Percentiles rank a stretch among this genome's conserved stretches.
Evolutionary conservation across 1,140 invertebrate genomes (phyloP).

Genomic region (Apis cerana): DNA sequence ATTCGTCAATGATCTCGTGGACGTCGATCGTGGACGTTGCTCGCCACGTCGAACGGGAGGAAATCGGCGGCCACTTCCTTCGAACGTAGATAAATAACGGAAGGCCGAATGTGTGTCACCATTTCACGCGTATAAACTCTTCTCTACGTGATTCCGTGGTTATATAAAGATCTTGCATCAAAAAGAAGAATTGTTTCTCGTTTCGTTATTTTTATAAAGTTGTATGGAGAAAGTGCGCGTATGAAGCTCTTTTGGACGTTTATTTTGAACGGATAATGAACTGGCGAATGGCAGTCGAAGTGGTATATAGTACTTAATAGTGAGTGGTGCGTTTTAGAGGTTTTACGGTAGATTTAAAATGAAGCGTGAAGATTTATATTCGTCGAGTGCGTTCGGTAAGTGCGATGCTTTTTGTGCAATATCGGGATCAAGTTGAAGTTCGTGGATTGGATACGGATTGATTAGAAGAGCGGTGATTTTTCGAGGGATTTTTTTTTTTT

Average conservation of each 20-base stretch:
- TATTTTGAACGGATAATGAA: background rate
- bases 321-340: conserved; percentile 1
- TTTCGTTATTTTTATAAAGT: background rate
- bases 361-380: background rate
- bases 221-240: background rate
- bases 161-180: background rate
- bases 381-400: background rate
- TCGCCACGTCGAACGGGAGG: conserved; percentile 11
- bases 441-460: background rate
- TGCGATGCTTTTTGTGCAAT: background rate
- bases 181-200: background rate
- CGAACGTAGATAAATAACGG: conserved; percentile 59
- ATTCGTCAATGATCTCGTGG: background rate
- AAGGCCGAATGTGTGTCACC: conserved; percentile 6
- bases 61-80: conserved; percentile 65
- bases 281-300: background rate
- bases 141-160: background rate
- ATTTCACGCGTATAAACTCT: conserved; percentile 25
- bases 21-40: background rate
- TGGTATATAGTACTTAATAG: background rate
- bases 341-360: background rate
- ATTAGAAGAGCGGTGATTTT: background rate
- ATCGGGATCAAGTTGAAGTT: background rate
- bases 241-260: background rate
- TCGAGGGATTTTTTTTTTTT: too few relatives aligned